Conservation (phyloP, 2,113 vertebrate species). For the Hippocampus mohnikei region DNA sequence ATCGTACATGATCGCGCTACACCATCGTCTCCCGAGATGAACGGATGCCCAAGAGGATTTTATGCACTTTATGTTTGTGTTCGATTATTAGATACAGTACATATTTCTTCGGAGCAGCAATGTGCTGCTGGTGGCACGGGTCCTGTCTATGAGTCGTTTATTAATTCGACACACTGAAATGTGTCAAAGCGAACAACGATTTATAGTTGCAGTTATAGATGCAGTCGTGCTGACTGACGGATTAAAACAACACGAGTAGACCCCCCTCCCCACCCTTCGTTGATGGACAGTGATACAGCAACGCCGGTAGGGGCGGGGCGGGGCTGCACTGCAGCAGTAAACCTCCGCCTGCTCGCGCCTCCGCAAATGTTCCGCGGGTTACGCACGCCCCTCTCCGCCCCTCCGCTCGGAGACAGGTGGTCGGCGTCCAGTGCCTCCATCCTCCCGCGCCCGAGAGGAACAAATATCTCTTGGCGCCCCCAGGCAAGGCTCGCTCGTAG, state of each 20-base stretch:
- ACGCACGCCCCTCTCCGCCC: conserved; percentile 66
- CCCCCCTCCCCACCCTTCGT: conserved; percentile 25
- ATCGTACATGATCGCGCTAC: too few relatives aligned
- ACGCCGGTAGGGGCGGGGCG: conserved; percentile 65
- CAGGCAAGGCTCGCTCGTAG: conserved; percentile 9
- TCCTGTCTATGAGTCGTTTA: too few relatives aligned
- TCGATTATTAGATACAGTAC: too few relatives aligned
- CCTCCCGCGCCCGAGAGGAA: conserved; percentile 42
- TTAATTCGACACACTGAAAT: too few relatives aligned
- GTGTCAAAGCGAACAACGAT: too few relatives aligned
- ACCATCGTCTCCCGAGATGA: too few relatives aligned
- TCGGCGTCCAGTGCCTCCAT: conserved; percentile 52
- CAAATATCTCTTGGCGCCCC: conserved; percentile 40
- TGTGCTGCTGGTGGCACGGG: too few relatives aligned
- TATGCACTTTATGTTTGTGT: too few relatives aligned
- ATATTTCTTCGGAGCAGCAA: too few relatives aligned
- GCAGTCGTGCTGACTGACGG: conserved; percentile 13
- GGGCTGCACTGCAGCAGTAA: conserved; percentile 74
- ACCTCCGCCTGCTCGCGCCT: conserved; percentile 56
- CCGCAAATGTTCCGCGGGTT: conserved; percentile 64
- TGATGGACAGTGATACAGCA: conserved; percentile 56
- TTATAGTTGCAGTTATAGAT: neutral
- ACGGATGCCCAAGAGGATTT: too few relatives aligned
- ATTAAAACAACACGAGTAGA: conserved; percentile 47
- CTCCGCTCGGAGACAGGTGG: conserved; percentile 70